phyloP scores from a whole-genome alignment of 2,797 vertebrate species.

The Cossypha niveicapilla region DNA sequence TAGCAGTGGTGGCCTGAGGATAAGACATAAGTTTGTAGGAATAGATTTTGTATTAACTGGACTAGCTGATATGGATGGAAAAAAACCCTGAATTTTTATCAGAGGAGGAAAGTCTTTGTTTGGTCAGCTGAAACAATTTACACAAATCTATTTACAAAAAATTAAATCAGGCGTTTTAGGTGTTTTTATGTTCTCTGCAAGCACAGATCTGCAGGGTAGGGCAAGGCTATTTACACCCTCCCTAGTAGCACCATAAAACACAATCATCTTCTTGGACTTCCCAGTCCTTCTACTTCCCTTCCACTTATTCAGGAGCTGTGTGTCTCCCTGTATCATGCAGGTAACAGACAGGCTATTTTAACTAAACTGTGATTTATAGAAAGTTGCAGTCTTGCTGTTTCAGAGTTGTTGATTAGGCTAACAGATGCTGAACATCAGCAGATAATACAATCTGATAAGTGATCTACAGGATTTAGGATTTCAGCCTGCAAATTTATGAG shows the following conservation, averaged over 20 bases:
- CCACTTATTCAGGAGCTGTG: not conserved
- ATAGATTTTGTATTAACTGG: not conserved
- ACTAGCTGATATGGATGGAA: not conserved
- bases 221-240: not conserved
- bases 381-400: not conserved
- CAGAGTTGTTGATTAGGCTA: slow-evolving; percentile 5
- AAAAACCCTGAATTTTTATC: not conserved
- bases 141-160: not conserved
- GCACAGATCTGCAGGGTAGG: not conserved
- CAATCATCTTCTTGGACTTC: not conserved
- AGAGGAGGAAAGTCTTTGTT: not conserved
- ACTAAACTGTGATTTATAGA: not conserved
- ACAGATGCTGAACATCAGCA: not conserved
- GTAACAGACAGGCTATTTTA: not conserved
- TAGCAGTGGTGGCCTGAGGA: not conserved
- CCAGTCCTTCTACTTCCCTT: not conserved
- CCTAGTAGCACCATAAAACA: accelerated
- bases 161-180: not conserved
- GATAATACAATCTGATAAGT: slow-evolving; percentile 14
- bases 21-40: not conserved
- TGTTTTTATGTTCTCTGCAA: not conserved
- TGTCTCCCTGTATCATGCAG: not conserved
- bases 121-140: not conserved
- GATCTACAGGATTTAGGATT: not conserved
- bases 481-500: slow-evolving; percentile 3